Conservation (phyloP, 2,797 vertebrate species). For the Crocodylus rhombifer region DNA sequence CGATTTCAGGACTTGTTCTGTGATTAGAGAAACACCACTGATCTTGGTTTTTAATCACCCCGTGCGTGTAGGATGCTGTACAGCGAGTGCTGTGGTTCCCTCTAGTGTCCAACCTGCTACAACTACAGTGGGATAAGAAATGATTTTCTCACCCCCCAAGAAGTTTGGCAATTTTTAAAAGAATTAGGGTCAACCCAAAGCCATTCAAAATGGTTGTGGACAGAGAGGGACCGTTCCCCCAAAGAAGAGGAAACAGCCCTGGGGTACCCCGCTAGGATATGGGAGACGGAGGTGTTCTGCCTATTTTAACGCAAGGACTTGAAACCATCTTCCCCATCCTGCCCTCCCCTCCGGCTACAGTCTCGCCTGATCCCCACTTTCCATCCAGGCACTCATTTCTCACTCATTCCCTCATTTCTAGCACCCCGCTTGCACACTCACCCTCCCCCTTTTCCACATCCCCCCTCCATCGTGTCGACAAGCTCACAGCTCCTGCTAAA, state of each 20-base stretch:
- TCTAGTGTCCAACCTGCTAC: not conserved
- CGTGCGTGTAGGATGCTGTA: not conserved
- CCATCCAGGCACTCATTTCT: not conserved
- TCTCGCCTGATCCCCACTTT: not conserved
- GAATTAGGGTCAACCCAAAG: constrained; percentile 7
- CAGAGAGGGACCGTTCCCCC: not conserved
- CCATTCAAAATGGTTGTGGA: not conserved
- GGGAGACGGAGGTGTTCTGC: no score
- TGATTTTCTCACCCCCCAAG: not conserved
- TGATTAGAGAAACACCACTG: constrained; percentile 15
- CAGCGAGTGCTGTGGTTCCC: not conserved
- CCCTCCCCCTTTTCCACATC: not conserved
- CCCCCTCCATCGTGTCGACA: not conserved
- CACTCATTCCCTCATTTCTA: not conserved
- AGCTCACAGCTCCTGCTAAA: not conserved
- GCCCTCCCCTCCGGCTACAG: not conserved
- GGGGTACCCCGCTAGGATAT: no score
- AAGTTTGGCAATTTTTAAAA: constrained; percentile 1
- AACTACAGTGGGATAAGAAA: not conserved
- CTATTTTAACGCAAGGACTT: no score
- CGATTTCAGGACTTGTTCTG: constrained; percentile 6
- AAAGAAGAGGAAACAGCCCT: not conserved
- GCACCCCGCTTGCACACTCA: not conserved
- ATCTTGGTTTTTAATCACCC: constrained; percentile 21
- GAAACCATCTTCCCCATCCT: not conserved